A percentile compares a stretch with the other conserved stretches of the same genome.
phyloP scores from a whole-genome alignment of 2,113 vertebrate genomes.

The Macroglossus sobrinus region DNA sequence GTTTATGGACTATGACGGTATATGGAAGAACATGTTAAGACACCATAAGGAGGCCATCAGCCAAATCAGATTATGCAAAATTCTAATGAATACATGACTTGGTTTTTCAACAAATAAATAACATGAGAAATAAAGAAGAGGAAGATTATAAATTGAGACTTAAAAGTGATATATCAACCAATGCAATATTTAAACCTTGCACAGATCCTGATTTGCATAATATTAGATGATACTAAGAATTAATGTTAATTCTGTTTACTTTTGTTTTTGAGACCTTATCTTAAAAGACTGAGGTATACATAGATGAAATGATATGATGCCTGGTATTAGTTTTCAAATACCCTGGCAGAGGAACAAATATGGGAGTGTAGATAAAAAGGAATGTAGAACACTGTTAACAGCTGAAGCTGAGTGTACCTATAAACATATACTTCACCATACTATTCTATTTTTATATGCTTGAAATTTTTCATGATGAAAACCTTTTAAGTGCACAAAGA shows the following conservation, averaged over 20 bases:
- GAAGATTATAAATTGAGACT: neutral
- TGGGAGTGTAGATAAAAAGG: neutral
- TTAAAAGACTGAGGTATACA: neutral
- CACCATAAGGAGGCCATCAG: neutral
- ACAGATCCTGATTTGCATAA: neutral
- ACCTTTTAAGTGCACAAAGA: neutral
- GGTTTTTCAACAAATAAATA: neutral
- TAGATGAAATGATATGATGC: neutral
- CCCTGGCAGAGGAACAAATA: neutral
- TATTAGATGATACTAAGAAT: neutral
- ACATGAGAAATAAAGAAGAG: neutral
- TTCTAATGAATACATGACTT: neutral
- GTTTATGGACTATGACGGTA: neutral
- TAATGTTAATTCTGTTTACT: neutral
- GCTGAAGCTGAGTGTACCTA: neutral
- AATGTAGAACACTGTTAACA: neutral
- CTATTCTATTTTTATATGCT: neutral
- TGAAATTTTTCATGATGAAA: slow-evolving; percentile 13
- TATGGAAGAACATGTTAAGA: neutral
- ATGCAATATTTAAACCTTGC: neutral
- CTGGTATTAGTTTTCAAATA: neutral
- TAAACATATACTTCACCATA: neutral
- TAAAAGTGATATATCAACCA: neutral
- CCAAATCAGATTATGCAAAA: neutral
- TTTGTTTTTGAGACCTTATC: neutral